phyloP scores from a whole-genome alignment of 2,888 invertebrate species.

The Drosophila birchii region DNA sequence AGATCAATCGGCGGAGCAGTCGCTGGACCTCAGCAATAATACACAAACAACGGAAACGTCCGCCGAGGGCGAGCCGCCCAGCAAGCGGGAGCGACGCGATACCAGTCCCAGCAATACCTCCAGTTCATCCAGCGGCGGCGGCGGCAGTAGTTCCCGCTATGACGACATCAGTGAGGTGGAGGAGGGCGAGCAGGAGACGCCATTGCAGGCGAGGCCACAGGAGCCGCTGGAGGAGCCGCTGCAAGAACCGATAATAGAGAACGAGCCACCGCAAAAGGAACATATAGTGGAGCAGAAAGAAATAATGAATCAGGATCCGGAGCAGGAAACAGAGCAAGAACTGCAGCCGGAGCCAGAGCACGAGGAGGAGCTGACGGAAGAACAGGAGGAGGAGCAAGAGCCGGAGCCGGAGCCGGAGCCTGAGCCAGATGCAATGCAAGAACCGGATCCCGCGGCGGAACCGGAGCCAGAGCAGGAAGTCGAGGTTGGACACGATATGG shows the following conservation, averaged over 20 bases:
- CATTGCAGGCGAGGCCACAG: neutral
- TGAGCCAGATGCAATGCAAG: neutral
- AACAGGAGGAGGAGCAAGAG: neutral
- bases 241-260: neutral
- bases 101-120: constrained; percentile 23
- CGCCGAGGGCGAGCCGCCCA: constrained; percentile 9
- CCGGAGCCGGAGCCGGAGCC: neutral
- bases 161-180: constrained; percentile 26
- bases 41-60: constrained; percentile 7
- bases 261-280: neutral
- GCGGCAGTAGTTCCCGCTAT: constrained; percentile 15
- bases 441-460: neutral
- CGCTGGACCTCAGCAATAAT: constrained; percentile 29
- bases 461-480: neutral
- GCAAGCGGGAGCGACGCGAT: constrained; percentile 10
- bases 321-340: neutral
- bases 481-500: constrained; percentile 30
- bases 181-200: constrained; percentile 4
- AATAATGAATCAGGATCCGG: neutral
- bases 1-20: constrained; percentile 40
- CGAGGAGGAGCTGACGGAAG: neutral
- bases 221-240: neutral
- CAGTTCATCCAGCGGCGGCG: constrained; percentile 15
- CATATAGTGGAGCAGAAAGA: neutral
- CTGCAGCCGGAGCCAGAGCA: too few species aligned